Evolutionary conservation across 2,113 vertebrate species (phyloP).

Genomic region (Varanus salvator): DNA sequence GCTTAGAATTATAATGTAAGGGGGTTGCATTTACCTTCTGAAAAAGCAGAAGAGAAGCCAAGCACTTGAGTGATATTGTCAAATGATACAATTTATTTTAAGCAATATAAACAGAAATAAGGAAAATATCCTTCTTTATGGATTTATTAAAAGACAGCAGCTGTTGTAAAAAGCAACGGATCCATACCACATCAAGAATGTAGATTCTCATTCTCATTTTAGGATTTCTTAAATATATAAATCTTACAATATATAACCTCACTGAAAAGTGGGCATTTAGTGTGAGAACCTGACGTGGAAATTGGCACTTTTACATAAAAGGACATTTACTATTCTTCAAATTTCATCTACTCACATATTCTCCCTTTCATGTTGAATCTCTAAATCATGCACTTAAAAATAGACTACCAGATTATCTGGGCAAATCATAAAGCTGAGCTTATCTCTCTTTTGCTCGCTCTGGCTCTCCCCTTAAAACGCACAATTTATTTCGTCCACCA

Average conservation of each 20-base stretch:
- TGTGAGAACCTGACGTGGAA: not conserved
- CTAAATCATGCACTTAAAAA: constrained; percentile 74
- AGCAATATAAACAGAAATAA: not conserved
- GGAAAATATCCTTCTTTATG: constrained; percentile 36
- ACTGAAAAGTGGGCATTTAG: not conserved
- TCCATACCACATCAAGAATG: not conserved
- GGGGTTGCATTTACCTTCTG: not conserved
- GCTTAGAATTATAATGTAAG: not conserved
- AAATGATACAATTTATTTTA: constrained; percentile 4
- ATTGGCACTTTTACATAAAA: constrained; percentile 4
- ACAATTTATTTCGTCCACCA: constrained; percentile 68
- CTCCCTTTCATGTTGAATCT: constrained; percentile 52
- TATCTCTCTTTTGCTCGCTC: constrained; percentile 60
- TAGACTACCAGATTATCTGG: constrained; percentile 76
- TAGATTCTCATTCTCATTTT: not conserved
- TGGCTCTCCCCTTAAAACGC: constrained; percentile 49
- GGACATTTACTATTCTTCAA: not conserved
- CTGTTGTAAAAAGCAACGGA: constrained; percentile 28
- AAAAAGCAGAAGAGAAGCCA: not conserved
- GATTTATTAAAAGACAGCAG: constrained; percentile 30
- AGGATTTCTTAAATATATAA: not conserved
- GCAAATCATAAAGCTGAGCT: constrained; percentile 75
- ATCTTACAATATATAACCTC: not conserved
- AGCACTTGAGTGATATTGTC: not conserved
- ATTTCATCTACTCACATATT: constrained; percentile 52